Base-by-base conservation (phyloP, 1,140 invertebrate species). In the Plectrocnemia conspersa region DNA sequence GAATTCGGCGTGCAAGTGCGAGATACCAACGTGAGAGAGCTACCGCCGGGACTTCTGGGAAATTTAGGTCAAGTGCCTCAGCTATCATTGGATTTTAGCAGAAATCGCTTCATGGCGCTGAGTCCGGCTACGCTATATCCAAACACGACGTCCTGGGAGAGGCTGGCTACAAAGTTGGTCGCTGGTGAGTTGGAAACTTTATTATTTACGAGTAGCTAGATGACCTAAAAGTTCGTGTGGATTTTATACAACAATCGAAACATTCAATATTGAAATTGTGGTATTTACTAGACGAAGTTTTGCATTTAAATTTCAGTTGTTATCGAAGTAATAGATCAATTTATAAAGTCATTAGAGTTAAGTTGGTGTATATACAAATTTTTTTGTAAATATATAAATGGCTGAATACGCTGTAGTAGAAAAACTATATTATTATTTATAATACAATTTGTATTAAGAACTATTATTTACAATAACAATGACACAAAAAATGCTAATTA, bases 101-200 rank as follows among this genome's bases (percentile, higher is more conserved):
- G 86, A 64, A 93, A 93, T 74, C 81, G 85, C 71, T 81, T 92
- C 59, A 82, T 83, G 44, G 83, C 83, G 42, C 72, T 92, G 22
- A 85, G 83, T 69, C 87, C 88, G 22, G 85, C 87, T 13, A 82
- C 87, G 22, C 86, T 92, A 62, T 93, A 92, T 68, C 85, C 86
- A 1, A 91, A 91, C 68, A 80, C 80, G 50, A 83, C 84, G 3
- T 85, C 84, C 22, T 91, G 88, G 88, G 88, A 90, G 69, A 82
- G 83, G 57, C 83, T 88, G 35, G 88, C 88, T 16, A 91, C 88
- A 5, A 86, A 85, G 65, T 77, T 86, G 66, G 79, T 88, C 36
- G 82, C 84, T 72, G 85, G 86, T 87, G 72, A 76, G 49, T 42
- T 22, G 21, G 7, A 16, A 19, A 16, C 9, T 45, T 45, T 45